These are phyloP conservation scores for Drosophila gunungcola DNA, from an alignment of 1,140 invertebrate genomes.

Conservation along the genomic window DNA sequence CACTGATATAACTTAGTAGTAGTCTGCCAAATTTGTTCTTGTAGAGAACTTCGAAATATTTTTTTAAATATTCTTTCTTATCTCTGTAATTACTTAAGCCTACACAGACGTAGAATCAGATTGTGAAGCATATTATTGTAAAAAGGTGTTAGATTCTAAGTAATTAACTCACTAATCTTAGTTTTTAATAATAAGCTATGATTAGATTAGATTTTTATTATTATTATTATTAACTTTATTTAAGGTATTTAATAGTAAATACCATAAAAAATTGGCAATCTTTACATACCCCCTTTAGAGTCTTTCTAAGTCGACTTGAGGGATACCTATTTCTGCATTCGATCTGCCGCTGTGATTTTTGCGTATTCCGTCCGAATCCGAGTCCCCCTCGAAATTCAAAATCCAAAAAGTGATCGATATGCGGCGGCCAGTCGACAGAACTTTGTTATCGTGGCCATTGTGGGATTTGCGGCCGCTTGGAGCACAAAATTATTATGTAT, in stretches of 20 bases:
- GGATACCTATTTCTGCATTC: background rate
- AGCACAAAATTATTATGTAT: conserved; percentile 80
- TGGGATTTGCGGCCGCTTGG: conserved; percentile 38
- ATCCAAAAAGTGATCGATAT: conserved; percentile 65
- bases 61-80: background rate
- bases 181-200: no score
- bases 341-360: conserved; percentile 71
- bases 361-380: conserved; percentile 52
- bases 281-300: background rate
- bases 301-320: conserved; percentile 3
- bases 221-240: no score
- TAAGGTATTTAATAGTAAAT: no score
- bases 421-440: conserved; percentile 54
- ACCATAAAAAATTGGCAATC: no score
- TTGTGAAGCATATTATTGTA: no score
- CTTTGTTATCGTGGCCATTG: conserved; percentile 41
- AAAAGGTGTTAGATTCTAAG: no score
- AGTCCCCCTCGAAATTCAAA: conserved; percentile 3
- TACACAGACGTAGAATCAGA: no score
- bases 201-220: no score
- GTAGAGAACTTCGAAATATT: no score
- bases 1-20: background rate
- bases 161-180: no score
- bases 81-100: background rate
- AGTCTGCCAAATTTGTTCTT: background rate